phyloP scores from a whole-genome alignment of 2,888 invertebrate species.

The Drosophila demipolita region DNA sequence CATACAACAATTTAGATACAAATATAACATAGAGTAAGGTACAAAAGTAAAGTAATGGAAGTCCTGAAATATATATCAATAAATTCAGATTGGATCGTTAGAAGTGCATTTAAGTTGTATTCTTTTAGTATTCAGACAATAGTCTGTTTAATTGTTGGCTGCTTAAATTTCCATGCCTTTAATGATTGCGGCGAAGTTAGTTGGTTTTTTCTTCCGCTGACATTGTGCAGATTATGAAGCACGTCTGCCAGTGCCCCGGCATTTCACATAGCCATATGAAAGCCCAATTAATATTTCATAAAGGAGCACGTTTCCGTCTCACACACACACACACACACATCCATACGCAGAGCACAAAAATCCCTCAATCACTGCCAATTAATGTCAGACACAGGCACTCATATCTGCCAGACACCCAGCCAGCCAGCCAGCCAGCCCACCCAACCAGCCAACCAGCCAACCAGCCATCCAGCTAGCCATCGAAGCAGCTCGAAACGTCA shows the following conservation, averaged over 20 bases:
- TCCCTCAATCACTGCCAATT: slow-evolving; percentile 81
- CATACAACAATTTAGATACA: not conserved
- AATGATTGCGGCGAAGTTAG: slow-evolving; percentile 46
- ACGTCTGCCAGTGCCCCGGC: slow-evolving; percentile 56
- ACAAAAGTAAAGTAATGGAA: not conserved
- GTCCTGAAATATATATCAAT: not conserved
- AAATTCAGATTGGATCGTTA: not conserved
- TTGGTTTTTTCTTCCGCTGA: slow-evolving; percentile 29
- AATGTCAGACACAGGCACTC: slow-evolving; percentile 80
- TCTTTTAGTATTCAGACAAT: not conserved
- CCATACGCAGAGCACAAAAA: slow-evolving; percentile 64
- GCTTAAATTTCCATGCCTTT: slow-evolving; percentile 29
- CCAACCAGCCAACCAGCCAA: slow-evolving; percentile 52
- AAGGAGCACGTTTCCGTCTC: slow-evolving; percentile 73
- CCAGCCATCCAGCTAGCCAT: slow-evolving; percentile 33
- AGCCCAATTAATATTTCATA: slow-evolving; percentile 81
- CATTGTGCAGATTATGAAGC: slow-evolving; percentile 68
- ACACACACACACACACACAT: slow-evolving; percentile 23
- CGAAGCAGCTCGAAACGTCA: slow-evolving; percentile 63
- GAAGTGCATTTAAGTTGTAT: slow-evolving; percentile 18
- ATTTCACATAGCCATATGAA: slow-evolving; percentile 53
- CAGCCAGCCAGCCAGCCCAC: slow-evolving; percentile 28
- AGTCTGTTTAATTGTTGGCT: slow-evolving; percentile 25
- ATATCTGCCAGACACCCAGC: slow-evolving; percentile 66
- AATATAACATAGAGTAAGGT: not conserved